These are phyloP conservation scores for Indicator maculatus DNA, from an alignment of 2,113 vertebrate genomes.

Conservation along the genomic window DNA sequence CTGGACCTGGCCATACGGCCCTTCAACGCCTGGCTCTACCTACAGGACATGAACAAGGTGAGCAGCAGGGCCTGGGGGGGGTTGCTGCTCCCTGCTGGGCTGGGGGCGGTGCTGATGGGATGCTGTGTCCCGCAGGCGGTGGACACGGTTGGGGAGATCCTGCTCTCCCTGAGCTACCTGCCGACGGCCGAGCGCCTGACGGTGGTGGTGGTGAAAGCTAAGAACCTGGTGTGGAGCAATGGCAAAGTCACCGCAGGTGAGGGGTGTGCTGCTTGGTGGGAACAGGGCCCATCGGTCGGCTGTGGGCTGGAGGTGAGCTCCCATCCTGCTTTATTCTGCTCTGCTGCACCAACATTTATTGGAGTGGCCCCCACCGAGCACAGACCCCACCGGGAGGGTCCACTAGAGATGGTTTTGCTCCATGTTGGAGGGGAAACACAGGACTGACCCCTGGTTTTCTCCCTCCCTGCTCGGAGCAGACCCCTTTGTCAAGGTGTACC, in stretches of 20 bases:
- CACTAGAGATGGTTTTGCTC: background rate
- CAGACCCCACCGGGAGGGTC: accelerated
- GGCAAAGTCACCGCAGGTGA: slow-evolving; percentile 90
- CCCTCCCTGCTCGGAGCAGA: slow-evolving; percentile 73
- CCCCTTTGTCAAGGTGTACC: slow-evolving; percentile 97
- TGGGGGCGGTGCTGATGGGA: accelerated
- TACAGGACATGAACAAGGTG: slow-evolving; percentile 95
- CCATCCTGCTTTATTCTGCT: accelerated
- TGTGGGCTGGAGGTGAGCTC: background rate
- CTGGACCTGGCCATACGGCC: slow-evolving; percentile 87
- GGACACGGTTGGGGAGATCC: slow-evolving; percentile 92
- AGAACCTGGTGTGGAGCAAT: slow-evolving; percentile 91
- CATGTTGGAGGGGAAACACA: accelerated
- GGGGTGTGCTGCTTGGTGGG: background rate
- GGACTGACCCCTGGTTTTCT: background rate
- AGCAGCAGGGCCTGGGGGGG: accelerated
- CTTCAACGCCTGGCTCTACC: slow-evolving; percentile 95
- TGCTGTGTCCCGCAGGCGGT: slow-evolving; percentile 73
- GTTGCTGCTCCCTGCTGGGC: background rate
- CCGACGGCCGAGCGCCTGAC: slow-evolving; percentile 97
- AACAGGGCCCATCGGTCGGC: accelerated
- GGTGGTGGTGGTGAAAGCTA: slow-evolving; percentile 96
- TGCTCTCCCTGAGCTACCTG: slow-evolving; percentile 95
- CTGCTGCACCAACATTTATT: accelerated
- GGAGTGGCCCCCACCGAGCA: accelerated